Percentiles rank a stretch among this genome's conserved stretches.
Conservation (phyloP, 2,113 vertebrate genomes). For the Rhinolophus sinicus region DNA sequence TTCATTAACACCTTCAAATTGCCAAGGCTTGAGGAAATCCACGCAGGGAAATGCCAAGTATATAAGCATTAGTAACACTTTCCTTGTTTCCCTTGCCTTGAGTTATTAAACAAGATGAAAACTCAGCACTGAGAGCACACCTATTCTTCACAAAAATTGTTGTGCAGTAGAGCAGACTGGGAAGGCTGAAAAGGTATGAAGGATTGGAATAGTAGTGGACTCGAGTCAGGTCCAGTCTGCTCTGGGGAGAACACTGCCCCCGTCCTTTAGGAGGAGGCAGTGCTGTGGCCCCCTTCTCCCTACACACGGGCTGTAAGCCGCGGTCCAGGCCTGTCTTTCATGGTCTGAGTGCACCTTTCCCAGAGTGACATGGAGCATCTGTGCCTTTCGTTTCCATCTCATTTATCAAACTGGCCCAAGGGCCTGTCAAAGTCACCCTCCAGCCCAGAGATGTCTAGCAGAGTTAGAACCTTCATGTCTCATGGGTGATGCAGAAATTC, state of each 20-base stretch:
- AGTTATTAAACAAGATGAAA: neutral
- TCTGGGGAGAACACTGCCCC: neutral
- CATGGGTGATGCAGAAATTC: neutral
- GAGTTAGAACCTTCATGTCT: neutral
- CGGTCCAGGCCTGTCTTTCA: neutral
- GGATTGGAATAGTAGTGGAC: fast-evolving
- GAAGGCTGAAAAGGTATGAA: neutral
- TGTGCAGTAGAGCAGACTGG: neutral
- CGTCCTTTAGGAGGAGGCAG: neutral
- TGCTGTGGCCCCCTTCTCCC: fast-evolving
- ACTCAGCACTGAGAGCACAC: neutral
- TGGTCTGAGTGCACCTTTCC: neutral
- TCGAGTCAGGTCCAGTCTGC: neutral
- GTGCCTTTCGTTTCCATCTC: neutral
- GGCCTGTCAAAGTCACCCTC: neutral
- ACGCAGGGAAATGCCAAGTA: neutral
- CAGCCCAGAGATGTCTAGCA: neutral
- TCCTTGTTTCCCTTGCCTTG: neutral
- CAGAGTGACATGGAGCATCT: neutral
- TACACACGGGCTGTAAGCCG: neutral
- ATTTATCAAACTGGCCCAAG: neutral
- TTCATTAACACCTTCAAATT: neutral
- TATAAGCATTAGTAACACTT: neutral
- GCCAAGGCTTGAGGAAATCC: neutral
- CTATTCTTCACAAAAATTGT: neutral